phyloP scores from a whole-genome alignment of 2,797 vertebrate genomes.

The Oophaga sylvatica region DNA sequence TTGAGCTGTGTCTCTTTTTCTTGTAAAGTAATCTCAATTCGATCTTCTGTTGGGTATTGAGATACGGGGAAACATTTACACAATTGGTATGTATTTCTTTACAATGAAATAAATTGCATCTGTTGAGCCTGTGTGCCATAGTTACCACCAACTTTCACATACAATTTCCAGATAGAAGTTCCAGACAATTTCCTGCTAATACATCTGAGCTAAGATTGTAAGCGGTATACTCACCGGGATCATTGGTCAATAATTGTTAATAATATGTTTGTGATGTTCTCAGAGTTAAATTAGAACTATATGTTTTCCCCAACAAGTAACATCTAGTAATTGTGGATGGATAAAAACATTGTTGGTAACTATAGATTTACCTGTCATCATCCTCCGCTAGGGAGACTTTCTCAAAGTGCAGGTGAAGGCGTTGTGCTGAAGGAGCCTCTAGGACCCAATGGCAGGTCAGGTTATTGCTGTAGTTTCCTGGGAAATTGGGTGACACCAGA shows the following conservation, averaged over 20 bases:
- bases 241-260: neutral
- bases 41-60: neutral
- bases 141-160: neutral
- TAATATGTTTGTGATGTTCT: neutral
- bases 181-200: neutral
- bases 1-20: neutral
- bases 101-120: neutral
- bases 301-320: neutral
- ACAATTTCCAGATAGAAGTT: neutral
- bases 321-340: neutral
- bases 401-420: constrained; percentile 94
- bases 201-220: neutral
- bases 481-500: constrained; percentile 91
- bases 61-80: neutral
- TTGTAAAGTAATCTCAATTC: neutral
- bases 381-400: constrained; percentile 96
- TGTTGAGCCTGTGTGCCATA: neutral
- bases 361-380: constrained; percentile 86
- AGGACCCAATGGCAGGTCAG: constrained; percentile 96
- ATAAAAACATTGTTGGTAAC: neutral
- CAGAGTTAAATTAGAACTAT: neutral
- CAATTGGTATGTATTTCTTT: neutral
- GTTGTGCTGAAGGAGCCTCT: constrained; percentile 85
- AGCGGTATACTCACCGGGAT: neutral
- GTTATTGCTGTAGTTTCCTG: constrained; percentile 98